A percentile compares a stretch with the other conserved stretches of the same genome.
Conservation (phyloP, 2,888 invertebrate genomes). For the Pachydiplax longipennis region DNA sequence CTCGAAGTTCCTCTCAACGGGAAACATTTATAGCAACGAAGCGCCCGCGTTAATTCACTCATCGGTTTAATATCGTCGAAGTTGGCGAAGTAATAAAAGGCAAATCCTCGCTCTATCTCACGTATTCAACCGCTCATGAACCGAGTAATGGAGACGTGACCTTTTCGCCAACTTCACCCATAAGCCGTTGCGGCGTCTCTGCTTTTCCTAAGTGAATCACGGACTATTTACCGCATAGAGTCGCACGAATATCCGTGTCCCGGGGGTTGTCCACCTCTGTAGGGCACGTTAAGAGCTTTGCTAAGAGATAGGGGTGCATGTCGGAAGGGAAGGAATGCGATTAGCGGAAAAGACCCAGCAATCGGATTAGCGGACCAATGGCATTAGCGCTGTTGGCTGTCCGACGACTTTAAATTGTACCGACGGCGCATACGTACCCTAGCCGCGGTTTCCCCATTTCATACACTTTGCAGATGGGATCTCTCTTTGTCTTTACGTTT, state of each 20-base stretch:
- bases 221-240: background rate
- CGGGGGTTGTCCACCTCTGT: background rate
- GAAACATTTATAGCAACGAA: no score
- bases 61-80: background rate
- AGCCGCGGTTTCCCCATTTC: background rate
- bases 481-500: background rate
- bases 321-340: background rate
- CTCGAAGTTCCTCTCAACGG: no score
- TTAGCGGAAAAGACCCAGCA: background rate
- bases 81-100: background rate
- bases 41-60: background rate
- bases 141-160: background rate
- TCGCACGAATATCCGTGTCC: background rate
- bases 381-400: background rate
- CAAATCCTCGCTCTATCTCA: background rate
- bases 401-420: background rate
- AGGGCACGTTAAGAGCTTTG: background rate
- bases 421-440: background rate
- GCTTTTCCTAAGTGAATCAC: background rate
- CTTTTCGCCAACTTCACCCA: background rate
- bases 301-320: background rate
- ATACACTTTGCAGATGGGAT: background rate
- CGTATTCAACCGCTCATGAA: background rate
- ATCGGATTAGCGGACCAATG: conserved; percentile 42
- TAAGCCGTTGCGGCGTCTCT: background rate